Percentiles rank a stretch among this genome's conserved stretches.
phyloP scores from a whole-genome alignment of 1,140 invertebrate genomes.

The Drosophila takahashii region DNA sequence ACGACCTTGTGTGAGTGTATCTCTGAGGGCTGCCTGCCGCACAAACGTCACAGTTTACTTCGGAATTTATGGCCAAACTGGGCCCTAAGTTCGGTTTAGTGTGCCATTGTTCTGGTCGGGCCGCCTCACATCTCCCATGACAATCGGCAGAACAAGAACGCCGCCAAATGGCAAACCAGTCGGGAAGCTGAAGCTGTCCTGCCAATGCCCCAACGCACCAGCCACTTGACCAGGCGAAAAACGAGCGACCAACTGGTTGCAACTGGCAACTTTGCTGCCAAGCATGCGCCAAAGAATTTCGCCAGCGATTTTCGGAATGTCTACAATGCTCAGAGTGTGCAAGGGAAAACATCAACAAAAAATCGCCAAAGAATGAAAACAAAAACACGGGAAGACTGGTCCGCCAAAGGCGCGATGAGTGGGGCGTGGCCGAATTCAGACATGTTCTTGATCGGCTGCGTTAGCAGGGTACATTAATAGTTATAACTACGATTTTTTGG shows the following conservation, averaged over 20 bases:
- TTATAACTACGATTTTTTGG: background rate
- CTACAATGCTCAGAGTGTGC: constrained; percentile 73
- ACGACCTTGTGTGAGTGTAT: constrained; percentile 60
- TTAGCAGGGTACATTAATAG: background rate
- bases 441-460: constrained; percentile 7
- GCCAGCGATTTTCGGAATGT: constrained; percentile 77
- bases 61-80: constrained; percentile 61
- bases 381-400: constrained; percentile 36
- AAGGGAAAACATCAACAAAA: constrained; percentile 56
- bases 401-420: constrained; percentile 22
- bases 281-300: constrained; percentile 81
- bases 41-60: constrained; percentile 59
- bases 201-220: constrained; percentile 48
- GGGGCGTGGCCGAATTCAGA: constrained; percentile 29
- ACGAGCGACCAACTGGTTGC: constrained; percentile 56
- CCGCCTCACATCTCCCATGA: constrained; percentile 67
- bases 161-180: constrained; percentile 61
- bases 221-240: constrained; percentile 62
- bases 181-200: constrained; percentile 11
- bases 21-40: constrained; percentile 21
- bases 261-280: constrained; percentile 42
- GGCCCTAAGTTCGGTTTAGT: constrained; percentile 72
- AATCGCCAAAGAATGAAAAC: constrained; percentile 47
- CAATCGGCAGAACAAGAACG: constrained; percentile 65
- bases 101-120: constrained; percentile 74